phyloP scores from a whole-genome alignment of 1,140 invertebrate species.

The Belonocnema kinseyi region DNA sequence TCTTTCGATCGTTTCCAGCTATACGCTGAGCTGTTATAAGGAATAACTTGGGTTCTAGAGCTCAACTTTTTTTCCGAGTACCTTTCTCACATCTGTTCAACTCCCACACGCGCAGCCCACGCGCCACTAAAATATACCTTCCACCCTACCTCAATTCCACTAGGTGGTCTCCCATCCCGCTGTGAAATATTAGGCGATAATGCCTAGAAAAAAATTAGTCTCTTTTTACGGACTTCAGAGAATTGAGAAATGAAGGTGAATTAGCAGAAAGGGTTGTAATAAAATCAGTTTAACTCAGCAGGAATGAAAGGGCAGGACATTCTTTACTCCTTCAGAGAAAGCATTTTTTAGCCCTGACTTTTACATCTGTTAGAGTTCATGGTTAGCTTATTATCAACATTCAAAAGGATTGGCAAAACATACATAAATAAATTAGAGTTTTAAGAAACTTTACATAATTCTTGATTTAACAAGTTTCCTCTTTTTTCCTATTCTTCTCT shows the following conservation, averaged over 20 bases:
- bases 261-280: slow-evolving; percentile 1
- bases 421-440: no score
- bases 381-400: no score
- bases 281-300: neutral
- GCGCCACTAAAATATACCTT: neutral
- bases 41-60: no score
- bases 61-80: neutral
- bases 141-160: neutral
- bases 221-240: neutral
- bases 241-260: slow-evolving; percentile 4
- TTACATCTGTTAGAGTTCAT: no score
- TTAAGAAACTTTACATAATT: no score
- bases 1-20: no score
- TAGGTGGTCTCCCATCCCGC: neutral
- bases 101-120: neutral
- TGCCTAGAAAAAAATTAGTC: slow-evolving; percentile 6
- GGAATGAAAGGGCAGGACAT: neutral
- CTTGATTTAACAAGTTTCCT: no score
- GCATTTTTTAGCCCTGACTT: no score
- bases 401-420: no score
- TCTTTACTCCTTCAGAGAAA: neutral
- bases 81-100: neutral
- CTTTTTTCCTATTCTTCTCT: no score
- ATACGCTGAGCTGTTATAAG: no score
- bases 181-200: slow-evolving; percentile 26